These are phyloP conservation scores for Cyclina sinensis DNA, from an alignment of 1,140 invertebrate species.

Conservation along the genomic window DNA sequence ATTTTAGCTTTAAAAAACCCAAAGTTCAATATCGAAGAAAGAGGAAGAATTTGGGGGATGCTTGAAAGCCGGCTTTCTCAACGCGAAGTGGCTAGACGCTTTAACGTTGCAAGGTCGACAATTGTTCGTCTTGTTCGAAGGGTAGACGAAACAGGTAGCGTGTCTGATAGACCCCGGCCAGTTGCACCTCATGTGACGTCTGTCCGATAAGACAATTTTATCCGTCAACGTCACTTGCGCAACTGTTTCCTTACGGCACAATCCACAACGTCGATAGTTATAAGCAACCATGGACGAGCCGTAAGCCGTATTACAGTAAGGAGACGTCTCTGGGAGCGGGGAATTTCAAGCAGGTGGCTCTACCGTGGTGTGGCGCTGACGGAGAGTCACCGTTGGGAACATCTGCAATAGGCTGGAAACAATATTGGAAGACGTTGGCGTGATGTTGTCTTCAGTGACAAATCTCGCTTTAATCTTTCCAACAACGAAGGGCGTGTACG, in stretches of 20 bases:
- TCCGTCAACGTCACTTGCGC: slow-evolving; percentile 27
- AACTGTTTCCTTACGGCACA: not conserved
- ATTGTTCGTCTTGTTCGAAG: not conserved
- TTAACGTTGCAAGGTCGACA: not conserved
- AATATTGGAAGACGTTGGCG: not conserved
- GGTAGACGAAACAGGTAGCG: not conserved
- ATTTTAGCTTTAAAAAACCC: too few species aligned
- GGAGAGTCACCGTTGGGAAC: not conserved
- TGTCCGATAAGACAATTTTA: slow-evolving; percentile 11
- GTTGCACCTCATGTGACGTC: slow-evolving; percentile 3
- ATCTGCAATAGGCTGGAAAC: too few species aligned
- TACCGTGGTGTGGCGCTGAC: not conserved
- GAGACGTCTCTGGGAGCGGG: not conserved
- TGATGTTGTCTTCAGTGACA: not conserved
- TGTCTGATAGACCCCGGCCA: not conserved
- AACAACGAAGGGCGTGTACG: slow-evolving; percentile 7
- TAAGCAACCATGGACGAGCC: not conserved
- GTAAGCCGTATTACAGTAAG: not conserved
- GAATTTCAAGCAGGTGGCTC: not conserved
- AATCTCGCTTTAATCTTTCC: not conserved
- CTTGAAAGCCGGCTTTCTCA: slow-evolving; percentile 3
- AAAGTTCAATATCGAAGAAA: not conserved
- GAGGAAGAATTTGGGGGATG: not conserved
- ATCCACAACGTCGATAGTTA: not conserved
- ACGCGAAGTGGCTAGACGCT: not conserved